These are phyloP conservation scores for Oscheius sp. DNA, from an alignment of 2,888 invertebrate genomes.

Conservation along the genomic window DNA sequence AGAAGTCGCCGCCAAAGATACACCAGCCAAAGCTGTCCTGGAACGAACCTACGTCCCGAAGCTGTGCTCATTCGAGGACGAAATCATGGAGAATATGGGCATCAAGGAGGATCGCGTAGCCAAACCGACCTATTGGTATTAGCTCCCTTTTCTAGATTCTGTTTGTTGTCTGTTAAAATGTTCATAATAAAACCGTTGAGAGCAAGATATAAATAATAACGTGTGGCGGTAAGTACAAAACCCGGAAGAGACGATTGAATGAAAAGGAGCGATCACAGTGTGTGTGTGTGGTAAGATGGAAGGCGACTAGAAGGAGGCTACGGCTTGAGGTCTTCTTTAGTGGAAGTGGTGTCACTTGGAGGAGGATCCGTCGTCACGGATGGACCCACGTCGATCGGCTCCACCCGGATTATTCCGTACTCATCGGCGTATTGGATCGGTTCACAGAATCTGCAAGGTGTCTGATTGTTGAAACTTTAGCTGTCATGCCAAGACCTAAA, in stretches of 20 bases:
- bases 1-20: conserved; percentile 66
- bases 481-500: no score
- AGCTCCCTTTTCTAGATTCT: neutral
- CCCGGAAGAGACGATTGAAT: neutral
- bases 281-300: no score
- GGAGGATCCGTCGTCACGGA: conserved; percentile 9
- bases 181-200: neutral
- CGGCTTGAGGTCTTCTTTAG: no score
- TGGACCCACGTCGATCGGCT: conserved; percentile 11
- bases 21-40: conserved; percentile 61
- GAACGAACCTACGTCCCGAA: conserved; percentile 67
- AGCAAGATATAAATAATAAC: neutral
- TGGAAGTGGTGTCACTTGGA: neutral
- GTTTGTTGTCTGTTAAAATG: neutral
- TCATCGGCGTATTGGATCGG: conserved; percentile 51
- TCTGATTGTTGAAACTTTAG: neutral
- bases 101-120: conserved; percentile 52
- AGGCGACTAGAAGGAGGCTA: no score
- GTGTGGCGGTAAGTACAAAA: conserved; percentile 2
- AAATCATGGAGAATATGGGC: conserved; percentile 63
- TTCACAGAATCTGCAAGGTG: conserved; percentile 46
- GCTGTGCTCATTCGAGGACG: conserved; percentile 67
- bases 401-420: conserved; percentile 43
- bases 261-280: conserved; percentile 12
- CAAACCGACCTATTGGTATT: conserved; percentile 57